Conservation (phyloP, 2,888 invertebrate genomes). For the Phengaris arion region DNA sequence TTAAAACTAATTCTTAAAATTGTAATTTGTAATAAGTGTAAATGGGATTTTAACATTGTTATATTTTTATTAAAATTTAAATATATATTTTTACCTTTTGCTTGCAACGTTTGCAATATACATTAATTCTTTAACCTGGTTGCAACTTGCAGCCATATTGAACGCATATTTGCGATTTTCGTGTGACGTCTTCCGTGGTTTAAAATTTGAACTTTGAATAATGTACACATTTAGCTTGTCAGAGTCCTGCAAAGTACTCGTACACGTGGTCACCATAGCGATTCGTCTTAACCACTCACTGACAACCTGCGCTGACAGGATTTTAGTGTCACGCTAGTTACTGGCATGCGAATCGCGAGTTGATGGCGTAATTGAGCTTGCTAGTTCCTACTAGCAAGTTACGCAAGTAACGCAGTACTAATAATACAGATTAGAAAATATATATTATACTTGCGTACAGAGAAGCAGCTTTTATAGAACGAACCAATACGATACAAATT, state of each 20-base stretch:
- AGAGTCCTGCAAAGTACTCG: conserved; percentile 14
- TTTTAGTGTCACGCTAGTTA: conserved; percentile 12
- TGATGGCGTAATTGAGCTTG: not conserved
- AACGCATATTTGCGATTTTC: not conserved
- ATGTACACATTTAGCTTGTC: not conserved
- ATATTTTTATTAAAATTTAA: too few species aligned
- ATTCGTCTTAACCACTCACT: conserved; percentile 66
- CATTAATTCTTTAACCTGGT: not conserved
- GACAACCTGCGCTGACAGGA: conserved; percentile 39
- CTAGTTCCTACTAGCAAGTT: too few species aligned
- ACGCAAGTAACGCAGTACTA: too few species aligned
- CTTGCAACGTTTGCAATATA: too few species aligned
- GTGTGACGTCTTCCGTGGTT: not conserved
- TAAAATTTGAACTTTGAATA: not conserved
- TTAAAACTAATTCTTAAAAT: too few species aligned
- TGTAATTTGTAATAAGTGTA: too few species aligned
- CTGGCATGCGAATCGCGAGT: conserved; percentile 3
- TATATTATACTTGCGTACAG: too few species aligned
- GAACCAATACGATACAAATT: too few species aligned
- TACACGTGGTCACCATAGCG: conserved; percentile 44
- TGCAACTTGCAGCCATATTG: not conserved
- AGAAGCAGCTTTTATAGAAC: too few species aligned
- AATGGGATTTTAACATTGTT: too few species aligned
- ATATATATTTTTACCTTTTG: too few species aligned
- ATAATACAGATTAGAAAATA: too few species aligned